These are phyloP conservation scores for Heliopora coerulea DNA, from an alignment of 92 coral and sea anemone genomes.

Conservation along the genomic window DNA sequence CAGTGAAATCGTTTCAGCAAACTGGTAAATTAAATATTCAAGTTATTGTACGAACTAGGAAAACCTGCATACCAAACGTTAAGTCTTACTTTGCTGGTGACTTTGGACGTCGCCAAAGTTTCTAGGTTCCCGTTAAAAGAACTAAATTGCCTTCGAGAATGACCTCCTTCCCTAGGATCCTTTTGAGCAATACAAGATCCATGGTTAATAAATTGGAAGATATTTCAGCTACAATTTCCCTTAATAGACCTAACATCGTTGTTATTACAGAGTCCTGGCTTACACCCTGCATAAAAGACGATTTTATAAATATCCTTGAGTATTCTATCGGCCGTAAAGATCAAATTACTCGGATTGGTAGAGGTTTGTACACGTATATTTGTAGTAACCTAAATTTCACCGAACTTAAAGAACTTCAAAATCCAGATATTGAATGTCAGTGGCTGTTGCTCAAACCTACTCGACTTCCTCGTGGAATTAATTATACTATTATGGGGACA, in stretches of 20 bases:
- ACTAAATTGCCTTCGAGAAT: not conserved
- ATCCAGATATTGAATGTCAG: slow-evolving; percentile 33
- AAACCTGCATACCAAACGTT: not conserved
- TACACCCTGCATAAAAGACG: slow-evolving; percentile 20
- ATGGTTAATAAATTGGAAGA: slow-evolving; percentile 61
- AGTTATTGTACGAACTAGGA: not conserved
- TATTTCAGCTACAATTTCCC: slow-evolving; percentile 43
- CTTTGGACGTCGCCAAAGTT: slow-evolving; percentile 3
- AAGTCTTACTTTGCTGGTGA: not conserved
- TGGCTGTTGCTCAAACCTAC: slow-evolving; percentile 45
- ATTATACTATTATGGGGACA: slow-evolving; percentile 40
- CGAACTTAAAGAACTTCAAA: slow-evolving; percentile 28
- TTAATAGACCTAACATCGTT: slow-evolving; percentile 43
- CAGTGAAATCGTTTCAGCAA: slow-evolving; percentile 10
- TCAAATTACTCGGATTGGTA: slow-evolving; percentile 42
- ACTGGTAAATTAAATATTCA: slow-evolving; percentile 16
- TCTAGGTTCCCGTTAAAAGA: slow-evolving; percentile 11
- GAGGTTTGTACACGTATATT: slow-evolving; percentile 49
- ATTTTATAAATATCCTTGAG: slow-evolving; percentile 44
- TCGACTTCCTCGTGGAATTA: slow-evolving; percentile 53
- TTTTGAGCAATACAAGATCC: slow-evolving; percentile 50
- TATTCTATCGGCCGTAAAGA: slow-evolving; percentile 40
- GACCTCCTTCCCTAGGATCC: slow-evolving; percentile 41
- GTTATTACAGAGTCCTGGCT: slow-evolving; percentile 38
- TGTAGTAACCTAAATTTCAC: slow-evolving; percentile 3